These are phyloP conservation scores for Drosophila nr. perissopoda DNA, from an alignment of 2,888 invertebrate species.

Conservation along the genomic window DNA sequence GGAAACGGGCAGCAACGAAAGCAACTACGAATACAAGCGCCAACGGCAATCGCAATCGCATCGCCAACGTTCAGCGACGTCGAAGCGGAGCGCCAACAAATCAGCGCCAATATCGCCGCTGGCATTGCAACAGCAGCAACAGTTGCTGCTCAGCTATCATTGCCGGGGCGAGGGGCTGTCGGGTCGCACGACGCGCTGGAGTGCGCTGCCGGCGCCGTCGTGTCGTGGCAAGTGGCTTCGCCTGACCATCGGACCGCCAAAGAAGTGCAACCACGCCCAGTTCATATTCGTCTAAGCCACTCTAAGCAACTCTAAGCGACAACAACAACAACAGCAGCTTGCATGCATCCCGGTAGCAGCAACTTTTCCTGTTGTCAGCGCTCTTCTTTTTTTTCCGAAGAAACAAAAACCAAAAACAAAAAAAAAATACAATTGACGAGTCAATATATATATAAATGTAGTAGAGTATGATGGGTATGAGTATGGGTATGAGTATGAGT, in stretches of 20 bases:
- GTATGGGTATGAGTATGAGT: conserved; percentile 14
- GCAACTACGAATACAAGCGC: conserved; percentile 64
- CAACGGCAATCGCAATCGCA: conserved; percentile 40
- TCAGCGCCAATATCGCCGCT: conserved; percentile 57
- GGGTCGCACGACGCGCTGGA: conserved; percentile 91
- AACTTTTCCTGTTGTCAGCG: conserved; percentile 9
- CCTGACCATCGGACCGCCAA: conserved; percentile 85
- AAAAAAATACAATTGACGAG: conserved; percentile 26
- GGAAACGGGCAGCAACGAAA: conserved; percentile 62
- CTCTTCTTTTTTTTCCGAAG: conserved; percentile 23
- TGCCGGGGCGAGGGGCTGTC: conserved; percentile 94
- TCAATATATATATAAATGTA: conserved; percentile 34
- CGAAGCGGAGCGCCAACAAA: conserved; percentile 40
- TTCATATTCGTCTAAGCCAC: conserved; percentile 84
- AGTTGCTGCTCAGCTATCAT: conserved; percentile 73
- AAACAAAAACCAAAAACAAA: neutral
- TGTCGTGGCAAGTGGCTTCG: conserved; percentile 96
- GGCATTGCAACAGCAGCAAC: conserved; percentile 39
- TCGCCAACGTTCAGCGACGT: conserved; percentile 40
- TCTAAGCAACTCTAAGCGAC: neutral
- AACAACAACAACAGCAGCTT: neutral
- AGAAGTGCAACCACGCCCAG: conserved; percentile 84
- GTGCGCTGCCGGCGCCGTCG: conserved; percentile 92
- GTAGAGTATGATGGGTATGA: conserved; percentile 20
- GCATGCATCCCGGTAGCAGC: conserved; percentile 3